These are phyloP conservation scores for Spheniscus humboldti DNA, from an alignment of 2,797 vertebrate species.

Conservation along the genomic window DNA sequence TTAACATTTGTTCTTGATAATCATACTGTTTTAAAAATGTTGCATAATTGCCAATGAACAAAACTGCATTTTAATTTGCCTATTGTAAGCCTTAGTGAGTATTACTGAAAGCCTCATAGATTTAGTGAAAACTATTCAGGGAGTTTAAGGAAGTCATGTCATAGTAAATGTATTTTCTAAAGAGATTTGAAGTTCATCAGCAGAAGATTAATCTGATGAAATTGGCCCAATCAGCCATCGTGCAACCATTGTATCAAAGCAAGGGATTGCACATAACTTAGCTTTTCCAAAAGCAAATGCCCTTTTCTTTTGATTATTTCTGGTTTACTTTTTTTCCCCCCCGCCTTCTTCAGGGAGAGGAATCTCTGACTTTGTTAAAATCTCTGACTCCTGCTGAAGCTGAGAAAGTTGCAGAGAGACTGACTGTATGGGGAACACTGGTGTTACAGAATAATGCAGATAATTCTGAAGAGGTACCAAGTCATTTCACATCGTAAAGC, in stretches of 20 bases:
- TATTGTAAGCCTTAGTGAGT: not conserved
- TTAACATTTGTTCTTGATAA: not conserved
- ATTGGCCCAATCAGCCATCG: not conserved
- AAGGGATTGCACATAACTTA: not conserved
- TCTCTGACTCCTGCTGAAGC: slow-evolving; percentile 76
- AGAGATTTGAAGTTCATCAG: not conserved
- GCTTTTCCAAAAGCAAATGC: not conserved
- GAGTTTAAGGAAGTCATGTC: not conserved
- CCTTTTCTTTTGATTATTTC: not conserved
- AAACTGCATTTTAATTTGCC: not conserved
- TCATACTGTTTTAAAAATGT: not conserved
- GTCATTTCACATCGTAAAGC: not conserved
- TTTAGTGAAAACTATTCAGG: not conserved
- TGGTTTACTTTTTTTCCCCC: not conserved
- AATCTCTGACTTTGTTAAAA: slow-evolving; percentile 79
- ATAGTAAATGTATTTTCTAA: not conserved
- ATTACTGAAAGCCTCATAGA: not conserved
- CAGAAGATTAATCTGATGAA: not conserved
- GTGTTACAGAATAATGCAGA: slow-evolving; percentile 81
- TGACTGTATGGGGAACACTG: slow-evolving; percentile 83
- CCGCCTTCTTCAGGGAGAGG: slow-evolving; percentile 75
- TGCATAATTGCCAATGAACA: not conserved
- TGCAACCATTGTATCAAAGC: not conserved
- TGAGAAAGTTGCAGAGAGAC: slow-evolving; percentile 81
- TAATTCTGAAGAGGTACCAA: slow-evolving; percentile 80